Conservation (phyloP, 2,113 vertebrate genomes). For the Picathartes gymnocephalus region DNA sequence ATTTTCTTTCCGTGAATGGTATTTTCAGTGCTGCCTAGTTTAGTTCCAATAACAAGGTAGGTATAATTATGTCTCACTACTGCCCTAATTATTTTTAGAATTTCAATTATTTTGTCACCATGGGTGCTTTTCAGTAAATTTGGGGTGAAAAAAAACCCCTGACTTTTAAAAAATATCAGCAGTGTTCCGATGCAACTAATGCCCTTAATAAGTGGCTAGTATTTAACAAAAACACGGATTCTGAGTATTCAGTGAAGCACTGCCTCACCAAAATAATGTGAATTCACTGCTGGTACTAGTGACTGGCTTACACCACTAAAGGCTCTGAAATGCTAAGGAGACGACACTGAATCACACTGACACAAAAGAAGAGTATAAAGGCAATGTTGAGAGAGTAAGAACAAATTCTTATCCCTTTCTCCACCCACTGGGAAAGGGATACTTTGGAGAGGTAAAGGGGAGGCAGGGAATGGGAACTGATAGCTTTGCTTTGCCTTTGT, state of each 20-base stretch:
- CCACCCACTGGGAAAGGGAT: not conserved
- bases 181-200: not conserved
- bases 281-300: not conserved
- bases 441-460: not conserved
- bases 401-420: not conserved
- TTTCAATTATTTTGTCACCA: not conserved
- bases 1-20: not conserved
- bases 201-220: not conserved
- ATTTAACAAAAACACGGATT: not conserved
- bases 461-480: not conserved
- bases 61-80: not conserved
- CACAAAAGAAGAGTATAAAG: not conserved
- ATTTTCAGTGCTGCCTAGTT: not conserved
- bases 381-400: not conserved
- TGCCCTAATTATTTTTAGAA: not conserved
- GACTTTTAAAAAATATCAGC: not conserved
- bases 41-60: not conserved
- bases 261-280: not conserved
- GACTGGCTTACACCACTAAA: not conserved
- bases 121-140: not conserved
- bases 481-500: not conserved
- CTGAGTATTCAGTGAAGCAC: not conserved
- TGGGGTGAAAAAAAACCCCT: not conserved
- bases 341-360: not conserved
- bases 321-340: not conserved